phyloP scores from a whole-genome alignment of 2,888 invertebrate species.

The Carterocephalus palaemon region DNA sequence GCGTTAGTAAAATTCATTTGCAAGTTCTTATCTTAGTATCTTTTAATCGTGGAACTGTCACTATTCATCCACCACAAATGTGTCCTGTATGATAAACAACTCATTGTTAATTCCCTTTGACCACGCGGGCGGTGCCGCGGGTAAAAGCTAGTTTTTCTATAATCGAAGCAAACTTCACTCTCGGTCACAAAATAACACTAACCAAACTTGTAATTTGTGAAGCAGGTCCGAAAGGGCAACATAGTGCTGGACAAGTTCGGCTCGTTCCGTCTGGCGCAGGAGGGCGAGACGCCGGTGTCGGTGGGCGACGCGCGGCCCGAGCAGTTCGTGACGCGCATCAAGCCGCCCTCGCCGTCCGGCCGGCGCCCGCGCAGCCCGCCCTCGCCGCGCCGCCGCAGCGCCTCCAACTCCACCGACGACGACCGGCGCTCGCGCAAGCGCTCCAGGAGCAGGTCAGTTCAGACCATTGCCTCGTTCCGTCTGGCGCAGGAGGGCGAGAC shows the following conservation, averaged over 20 bases:
- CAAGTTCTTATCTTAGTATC: too few relatives aligned
- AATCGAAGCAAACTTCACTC: too few relatives aligned
- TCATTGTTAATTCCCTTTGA: too few relatives aligned
- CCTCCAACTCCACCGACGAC: slow-evolving; percentile 63
- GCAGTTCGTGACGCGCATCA: slow-evolving; percentile 74
- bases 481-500: slow-evolving; percentile 79
- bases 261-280: slow-evolving; percentile 82
- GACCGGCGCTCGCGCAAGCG: slow-evolving; percentile 54
- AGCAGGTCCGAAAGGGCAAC: slow-evolving; percentile 74
- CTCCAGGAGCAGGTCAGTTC: slow-evolving; percentile 60
- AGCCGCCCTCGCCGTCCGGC: slow-evolving; percentile 59
- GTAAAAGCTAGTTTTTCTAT: too few relatives aligned
- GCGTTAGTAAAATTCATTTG: too few relatives aligned
- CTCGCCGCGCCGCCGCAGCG: slow-evolving; percentile 67
- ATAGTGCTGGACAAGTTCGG: slow-evolving; percentile 87
- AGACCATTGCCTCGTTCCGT: slow-evolving; percentile 84
- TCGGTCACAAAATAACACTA: too few relatives aligned
- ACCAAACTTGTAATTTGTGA: neutral
- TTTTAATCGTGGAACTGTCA: too few relatives aligned
- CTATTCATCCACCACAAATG: too few relatives aligned
- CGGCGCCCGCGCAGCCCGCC: slow-evolving; percentile 69
- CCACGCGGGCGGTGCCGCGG: too few relatives aligned
- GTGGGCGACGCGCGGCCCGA: slow-evolving; percentile 72
- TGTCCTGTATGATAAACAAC: too few relatives aligned
- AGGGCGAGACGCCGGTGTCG: slow-evolving; percentile 71